Percentiles rank a stretch among this genome's conserved stretches.
Evolutionary conservation across 2,888 invertebrate species (phyloP).

Genomic region (Flabesymbios commensalis): DNA sequence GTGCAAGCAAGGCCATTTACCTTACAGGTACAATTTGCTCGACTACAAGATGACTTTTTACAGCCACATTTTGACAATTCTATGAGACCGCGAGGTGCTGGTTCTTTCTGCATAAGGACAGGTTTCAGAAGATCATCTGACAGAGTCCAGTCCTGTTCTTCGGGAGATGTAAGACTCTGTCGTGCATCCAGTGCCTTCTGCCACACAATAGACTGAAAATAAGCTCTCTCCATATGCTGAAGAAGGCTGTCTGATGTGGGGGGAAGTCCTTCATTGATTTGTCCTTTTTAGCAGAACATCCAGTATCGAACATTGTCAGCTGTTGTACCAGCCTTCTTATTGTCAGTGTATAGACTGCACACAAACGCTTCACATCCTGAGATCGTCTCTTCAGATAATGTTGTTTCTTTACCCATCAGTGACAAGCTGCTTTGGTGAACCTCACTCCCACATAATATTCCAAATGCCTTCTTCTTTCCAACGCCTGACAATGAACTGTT

Average conservation of each 20-base stretch:
- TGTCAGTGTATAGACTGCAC: too few relatives aligned
- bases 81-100: not conserved
- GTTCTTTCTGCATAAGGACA: not conserved
- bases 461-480: conserved; percentile 6
- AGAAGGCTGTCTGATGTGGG: not conserved
- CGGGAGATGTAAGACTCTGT: not conserved
- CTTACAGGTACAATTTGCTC: too few relatives aligned
- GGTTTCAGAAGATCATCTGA: not conserved
- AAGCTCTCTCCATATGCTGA: not conserved
- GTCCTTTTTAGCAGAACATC: not conserved
- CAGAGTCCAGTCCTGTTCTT: not conserved
- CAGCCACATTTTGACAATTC: not conserved
- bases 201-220: conserved; percentile 1
- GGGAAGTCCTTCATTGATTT: not conserved
- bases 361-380: too few relatives aligned
- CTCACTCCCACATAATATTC: not conserved
- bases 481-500: not conserved
- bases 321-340: too few relatives aligned
- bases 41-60: too few relatives aligned
- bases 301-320: not conserved
- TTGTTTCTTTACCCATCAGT: not conserved
- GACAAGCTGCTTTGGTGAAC: not conserved
- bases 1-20: too few relatives aligned
- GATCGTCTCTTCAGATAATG: not conserved
- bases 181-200: not conserved